Percentiles rank a stretch among this genome's conserved stretches.
These are phyloP conservation scores for Crocallis elinguaria DNA, from an alignment of 2,888 invertebrate genomes.

Conservation along the genomic window DNA sequence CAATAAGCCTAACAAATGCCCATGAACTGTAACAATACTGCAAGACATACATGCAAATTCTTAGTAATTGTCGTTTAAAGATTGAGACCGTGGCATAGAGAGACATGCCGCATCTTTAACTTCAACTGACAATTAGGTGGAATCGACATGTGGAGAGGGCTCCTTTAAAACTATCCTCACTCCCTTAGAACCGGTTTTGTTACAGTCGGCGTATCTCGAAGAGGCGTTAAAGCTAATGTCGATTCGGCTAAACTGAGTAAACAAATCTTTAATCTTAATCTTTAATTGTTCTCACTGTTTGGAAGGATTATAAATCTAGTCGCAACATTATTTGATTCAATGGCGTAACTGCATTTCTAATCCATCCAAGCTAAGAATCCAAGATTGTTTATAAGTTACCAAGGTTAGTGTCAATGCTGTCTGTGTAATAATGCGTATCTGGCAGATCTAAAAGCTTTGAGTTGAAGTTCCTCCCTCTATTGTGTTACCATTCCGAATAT, in stretches of 20 bases:
- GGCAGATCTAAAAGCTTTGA: slow-evolving; percentile 74
- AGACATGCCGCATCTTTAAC: neutral
- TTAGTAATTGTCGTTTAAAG: slow-evolving; percentile 14
- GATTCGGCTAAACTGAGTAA: no score
- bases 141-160: neutral
- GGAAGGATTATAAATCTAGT: no score
- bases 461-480: slow-evolving; percentile 66
- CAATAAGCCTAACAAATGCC: slow-evolving; percentile 49
- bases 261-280: no score
- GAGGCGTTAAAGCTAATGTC: slow-evolving; percentile 68
- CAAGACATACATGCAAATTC: slow-evolving; percentile 2
- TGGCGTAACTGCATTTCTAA: no score
- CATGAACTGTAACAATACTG: slow-evolving; percentile 57
- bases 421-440: slow-evolving; percentile 72
- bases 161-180: slow-evolving; percentile 28
- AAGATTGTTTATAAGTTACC: no score
- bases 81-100: neutral
- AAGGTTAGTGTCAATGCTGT: slow-evolving; percentile 67
- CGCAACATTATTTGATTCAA: no score
- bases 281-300: no score
- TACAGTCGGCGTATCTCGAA: slow-evolving; percentile 52
- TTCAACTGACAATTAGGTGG: slow-evolving; percentile 2
- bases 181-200: slow-evolving; percentile 38
- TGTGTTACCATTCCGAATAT: slow-evolving; percentile 72
- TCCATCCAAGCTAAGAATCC: no score